Evolutionary conservation across 1,140 invertebrate species (phyloP).

Genomic region (Trichomalopsis sarcophagae): DNA sequence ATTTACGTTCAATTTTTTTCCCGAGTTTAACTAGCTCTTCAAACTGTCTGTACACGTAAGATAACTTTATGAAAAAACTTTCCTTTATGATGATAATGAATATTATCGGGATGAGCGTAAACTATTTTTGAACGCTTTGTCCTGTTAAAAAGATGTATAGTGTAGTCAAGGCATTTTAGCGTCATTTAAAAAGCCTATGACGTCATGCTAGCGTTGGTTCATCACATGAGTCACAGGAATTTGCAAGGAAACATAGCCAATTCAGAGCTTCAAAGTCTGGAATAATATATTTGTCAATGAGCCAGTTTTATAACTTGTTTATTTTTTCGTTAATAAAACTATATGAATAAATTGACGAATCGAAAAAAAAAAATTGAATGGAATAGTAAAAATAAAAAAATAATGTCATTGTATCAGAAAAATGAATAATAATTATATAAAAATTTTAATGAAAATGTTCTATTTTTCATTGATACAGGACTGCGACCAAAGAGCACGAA

Average conservation of each 20-base stretch:
- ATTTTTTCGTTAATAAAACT: too few relatives aligned
- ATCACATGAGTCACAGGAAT: constrained; percentile 41
- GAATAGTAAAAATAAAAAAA: background rate
- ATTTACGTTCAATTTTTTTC: constrained; percentile 4
- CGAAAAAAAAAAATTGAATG: too few relatives aligned
- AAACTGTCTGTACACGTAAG: background rate
- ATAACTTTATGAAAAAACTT: background rate
- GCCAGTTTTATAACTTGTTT: background rate
- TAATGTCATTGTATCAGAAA: background rate
- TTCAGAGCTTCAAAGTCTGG: constrained; percentile 12
- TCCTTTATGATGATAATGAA: background rate
- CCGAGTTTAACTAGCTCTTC: background rate
- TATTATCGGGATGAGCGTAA: background rate
- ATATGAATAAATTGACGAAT: too few relatives aligned
- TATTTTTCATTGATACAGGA: constrained; percentile 69
- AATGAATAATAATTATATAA: too few relatives aligned
- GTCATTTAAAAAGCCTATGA: constrained; percentile 37
- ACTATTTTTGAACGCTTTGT: constrained; percentile 23
- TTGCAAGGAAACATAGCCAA: constrained; percentile 19
- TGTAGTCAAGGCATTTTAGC: constrained; percentile 26
- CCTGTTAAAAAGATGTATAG: background rate
- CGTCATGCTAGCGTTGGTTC: constrained; percentile 28
- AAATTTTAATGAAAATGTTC: background rate
- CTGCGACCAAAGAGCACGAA: constrained; percentile 82
- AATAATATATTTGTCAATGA: background rate